phyloP scores from a whole-genome alignment of 2,888 invertebrate species.

The Eilema caniola region DNA sequence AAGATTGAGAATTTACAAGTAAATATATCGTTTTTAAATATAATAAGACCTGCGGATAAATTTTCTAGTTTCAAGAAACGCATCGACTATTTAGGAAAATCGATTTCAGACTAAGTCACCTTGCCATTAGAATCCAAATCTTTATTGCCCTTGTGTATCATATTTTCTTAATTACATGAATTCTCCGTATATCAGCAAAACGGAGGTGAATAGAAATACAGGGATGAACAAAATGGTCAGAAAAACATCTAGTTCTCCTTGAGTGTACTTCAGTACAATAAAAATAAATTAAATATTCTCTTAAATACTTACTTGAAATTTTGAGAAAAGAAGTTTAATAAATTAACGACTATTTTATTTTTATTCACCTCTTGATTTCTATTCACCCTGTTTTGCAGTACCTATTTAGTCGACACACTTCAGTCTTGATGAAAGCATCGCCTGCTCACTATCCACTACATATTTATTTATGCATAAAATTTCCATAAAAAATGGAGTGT shows the following conservation, averaged over 20 bases:
- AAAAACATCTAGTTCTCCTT: not conserved
- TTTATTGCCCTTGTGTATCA: not conserved
- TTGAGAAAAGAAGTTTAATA: not conserved
- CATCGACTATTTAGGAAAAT: slow-evolving; percentile 20
- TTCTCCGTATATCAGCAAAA: not conserved
- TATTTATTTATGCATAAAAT: not conserved
- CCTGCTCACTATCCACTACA: not conserved
- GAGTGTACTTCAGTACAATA: too few species aligned
- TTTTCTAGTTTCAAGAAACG: slow-evolving; percentile 18
- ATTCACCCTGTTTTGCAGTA: not conserved
- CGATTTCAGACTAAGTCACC: not conserved
- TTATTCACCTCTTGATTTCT: not conserved
- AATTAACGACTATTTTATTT: not conserved
- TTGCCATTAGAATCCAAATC: slow-evolving; percentile 17
- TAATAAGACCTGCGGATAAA: slow-evolving; percentile 28
- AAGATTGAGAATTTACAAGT: slow-evolving; percentile 45
- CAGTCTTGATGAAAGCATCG: not conserved
- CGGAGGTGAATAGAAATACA: not conserved
- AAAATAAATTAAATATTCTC: too few species aligned
- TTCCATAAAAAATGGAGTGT: not conserved
- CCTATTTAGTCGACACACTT: slow-evolving; percentile 5
- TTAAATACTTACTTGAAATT: not conserved
- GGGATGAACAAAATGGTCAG: not conserved
- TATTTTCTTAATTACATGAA: not conserved
- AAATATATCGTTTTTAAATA: slow-evolving; percentile 27